Evolutionary conservation across 2,797 vertebrate species (phyloP).

Genomic region (Streptopelia turtur): DNA sequence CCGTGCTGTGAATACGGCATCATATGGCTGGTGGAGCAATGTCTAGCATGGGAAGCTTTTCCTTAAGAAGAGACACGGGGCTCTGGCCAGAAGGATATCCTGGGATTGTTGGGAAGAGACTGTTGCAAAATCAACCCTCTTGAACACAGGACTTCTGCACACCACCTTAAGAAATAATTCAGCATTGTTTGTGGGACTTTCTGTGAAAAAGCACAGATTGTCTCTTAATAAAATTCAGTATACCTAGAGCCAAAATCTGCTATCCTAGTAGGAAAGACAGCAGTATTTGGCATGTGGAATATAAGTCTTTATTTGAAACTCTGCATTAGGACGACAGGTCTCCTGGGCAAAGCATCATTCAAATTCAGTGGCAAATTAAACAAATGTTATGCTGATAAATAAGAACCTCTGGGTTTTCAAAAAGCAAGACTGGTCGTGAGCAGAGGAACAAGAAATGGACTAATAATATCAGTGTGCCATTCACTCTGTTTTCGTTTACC

Average conservation of each 20-base stretch:
- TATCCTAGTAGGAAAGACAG: background rate
- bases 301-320: background rate
- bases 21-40: background rate
- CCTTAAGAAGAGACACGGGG: background rate
- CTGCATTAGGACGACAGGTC: background rate
- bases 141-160: background rate
- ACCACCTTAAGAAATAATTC: background rate
- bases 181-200: background rate
- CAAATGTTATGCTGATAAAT: background rate
- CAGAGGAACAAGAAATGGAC: background rate
- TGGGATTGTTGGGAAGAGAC: background rate
- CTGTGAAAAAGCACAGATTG: background rate
- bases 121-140: background rate
- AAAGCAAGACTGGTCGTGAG: background rate
- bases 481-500: background rate
- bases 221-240: background rate
- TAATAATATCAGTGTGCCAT: background rate
- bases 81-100: background rate
- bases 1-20: background rate
- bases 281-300: background rate
- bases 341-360: background rate
- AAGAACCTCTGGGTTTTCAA: background rate
- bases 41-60: background rate
- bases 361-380: background rate
- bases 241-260: background rate